Conservation (phyloP, 2,113 vertebrate species). For the Butorides virescens region DNA sequence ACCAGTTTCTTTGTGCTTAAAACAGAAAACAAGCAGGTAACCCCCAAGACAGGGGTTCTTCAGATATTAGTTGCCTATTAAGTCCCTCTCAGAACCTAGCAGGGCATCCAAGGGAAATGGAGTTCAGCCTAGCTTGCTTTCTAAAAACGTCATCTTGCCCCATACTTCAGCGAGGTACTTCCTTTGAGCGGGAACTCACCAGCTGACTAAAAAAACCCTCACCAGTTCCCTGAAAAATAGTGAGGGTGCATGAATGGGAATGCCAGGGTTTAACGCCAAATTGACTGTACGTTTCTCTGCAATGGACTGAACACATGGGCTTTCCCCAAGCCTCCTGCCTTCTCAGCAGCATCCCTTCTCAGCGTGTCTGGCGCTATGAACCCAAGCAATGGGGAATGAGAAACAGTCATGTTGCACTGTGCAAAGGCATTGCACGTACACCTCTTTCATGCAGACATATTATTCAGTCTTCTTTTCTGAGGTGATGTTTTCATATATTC, state of each 20-base stretch:
- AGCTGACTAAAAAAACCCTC: not conserved
- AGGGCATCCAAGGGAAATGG: not conserved
- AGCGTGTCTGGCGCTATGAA: fast-evolving
- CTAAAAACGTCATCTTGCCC: not conserved
- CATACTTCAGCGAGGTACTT: not conserved
- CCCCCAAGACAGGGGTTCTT: not conserved
- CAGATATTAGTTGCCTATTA: not conserved
- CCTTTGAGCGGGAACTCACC: not conserved
- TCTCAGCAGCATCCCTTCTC: not conserved
- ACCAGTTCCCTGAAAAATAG: not conserved
- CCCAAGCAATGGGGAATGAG: not conserved
- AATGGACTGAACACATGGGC: not conserved
- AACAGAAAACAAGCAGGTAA: not conserved
- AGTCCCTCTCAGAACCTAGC: not conserved
- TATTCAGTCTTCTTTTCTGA: not conserved
- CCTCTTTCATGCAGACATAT: not conserved
- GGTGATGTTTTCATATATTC: not conserved
- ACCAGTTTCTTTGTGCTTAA: not conserved
- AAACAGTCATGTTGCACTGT: not conserved
- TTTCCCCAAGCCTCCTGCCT: not conserved
- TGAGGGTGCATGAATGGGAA: not conserved
- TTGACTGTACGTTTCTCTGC: not conserved
- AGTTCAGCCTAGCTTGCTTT: not conserved
- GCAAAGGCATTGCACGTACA: not conserved
- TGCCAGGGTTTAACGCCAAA: not conserved